Conservation (phyloP, 2,797 vertebrate genomes). For the Parauchenoglanis punctatus region DNA sequence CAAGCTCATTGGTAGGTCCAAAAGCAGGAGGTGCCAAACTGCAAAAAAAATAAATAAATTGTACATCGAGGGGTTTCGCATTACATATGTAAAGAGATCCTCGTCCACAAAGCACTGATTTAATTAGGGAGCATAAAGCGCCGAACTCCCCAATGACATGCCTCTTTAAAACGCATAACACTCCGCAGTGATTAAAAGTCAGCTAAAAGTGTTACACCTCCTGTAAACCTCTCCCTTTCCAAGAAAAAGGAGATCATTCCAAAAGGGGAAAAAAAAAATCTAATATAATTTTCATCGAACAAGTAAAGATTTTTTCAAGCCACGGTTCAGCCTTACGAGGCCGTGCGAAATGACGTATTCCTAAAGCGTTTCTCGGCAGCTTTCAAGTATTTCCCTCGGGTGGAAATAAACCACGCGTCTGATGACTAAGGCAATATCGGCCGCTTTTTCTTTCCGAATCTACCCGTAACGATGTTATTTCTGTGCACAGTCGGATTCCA, state of each 20-base stretch:
- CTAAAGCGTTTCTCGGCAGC: slow-evolving; percentile 22
- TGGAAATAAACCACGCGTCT: slow-evolving; percentile 65
- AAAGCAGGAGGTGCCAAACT: neutral
- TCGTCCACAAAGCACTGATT: slow-evolving; percentile 38
- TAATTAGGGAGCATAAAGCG: slow-evolving; percentile 52
- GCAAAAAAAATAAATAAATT: neutral
- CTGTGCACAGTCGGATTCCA: neutral
- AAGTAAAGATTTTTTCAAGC: slow-evolving; percentile 13
- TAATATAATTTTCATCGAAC: slow-evolving; percentile 43
- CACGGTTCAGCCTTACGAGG: neutral
- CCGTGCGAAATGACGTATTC: neutral
- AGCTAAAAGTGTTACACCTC: slow-evolving; percentile 30
- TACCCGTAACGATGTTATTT: slow-evolving; percentile 64
- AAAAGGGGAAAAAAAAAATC: slow-evolving; percentile 18
- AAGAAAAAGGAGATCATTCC: slow-evolving; percentile 8
- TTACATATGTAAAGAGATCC: slow-evolving; percentile 56
- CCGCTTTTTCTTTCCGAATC: slow-evolving; percentile 66
- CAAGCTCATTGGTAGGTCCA: neutral
- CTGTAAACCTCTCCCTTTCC: slow-evolving; percentile 3
- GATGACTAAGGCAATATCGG: slow-evolving; percentile 72
- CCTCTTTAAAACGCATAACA: slow-evolving; percentile 20
- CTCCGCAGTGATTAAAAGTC: slow-evolving; percentile 41
- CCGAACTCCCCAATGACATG: slow-evolving; percentile 34
- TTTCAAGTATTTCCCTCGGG: slow-evolving; percentile 29
- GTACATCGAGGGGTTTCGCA: neutral